A percentile compares a stretch with the other conserved stretches of the same genome.
Conservation (phyloP, 2,797 vertebrate genomes). For the Chromobotia macracanthus region DNA sequence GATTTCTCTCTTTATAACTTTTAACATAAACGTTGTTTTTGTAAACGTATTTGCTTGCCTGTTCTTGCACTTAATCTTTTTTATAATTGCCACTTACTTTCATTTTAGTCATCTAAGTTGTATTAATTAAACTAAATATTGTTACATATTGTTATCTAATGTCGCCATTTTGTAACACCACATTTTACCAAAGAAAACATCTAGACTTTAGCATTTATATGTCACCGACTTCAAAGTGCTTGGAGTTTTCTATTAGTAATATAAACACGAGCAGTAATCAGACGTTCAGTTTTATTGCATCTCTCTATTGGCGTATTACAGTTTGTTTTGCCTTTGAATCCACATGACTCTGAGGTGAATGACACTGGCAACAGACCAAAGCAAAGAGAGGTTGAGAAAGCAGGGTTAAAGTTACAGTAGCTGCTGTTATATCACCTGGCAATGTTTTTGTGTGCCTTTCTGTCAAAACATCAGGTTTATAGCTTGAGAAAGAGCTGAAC, state of each 20-base stretch:
- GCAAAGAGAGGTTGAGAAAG: slow-evolving; percentile 80
- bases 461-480: slow-evolving; percentile 71
- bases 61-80: no score
- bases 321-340: slow-evolving; percentile 78
- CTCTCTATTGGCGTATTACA: slow-evolving; percentile 66
- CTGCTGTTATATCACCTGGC: slow-evolving; percentile 79
- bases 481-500: slow-evolving; percentile 69
- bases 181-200: not conserved
- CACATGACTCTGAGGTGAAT: slow-evolving; percentile 75
- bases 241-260: not conserved
- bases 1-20: no score
- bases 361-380: slow-evolving; percentile 75
- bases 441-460: slow-evolving; percentile 71
- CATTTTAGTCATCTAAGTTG: no score
- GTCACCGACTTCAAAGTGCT: no score
- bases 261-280: slow-evolving; percentile 9
- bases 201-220: not conserved
- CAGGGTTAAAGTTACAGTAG: slow-evolving; percentile 75
- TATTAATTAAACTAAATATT: no score
- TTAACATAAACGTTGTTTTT: no score
- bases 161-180: no score
- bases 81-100: no score
- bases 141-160: no score
- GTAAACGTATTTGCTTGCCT: no score
- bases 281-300: slow-evolving; percentile 31